A percentile compares a stretch with the other conserved stretches of the same genome.
Evolutionary conservation across 2,797 vertebrate genomes (phyloP).

Genomic region (Thaleichthys pacificus): DNA sequence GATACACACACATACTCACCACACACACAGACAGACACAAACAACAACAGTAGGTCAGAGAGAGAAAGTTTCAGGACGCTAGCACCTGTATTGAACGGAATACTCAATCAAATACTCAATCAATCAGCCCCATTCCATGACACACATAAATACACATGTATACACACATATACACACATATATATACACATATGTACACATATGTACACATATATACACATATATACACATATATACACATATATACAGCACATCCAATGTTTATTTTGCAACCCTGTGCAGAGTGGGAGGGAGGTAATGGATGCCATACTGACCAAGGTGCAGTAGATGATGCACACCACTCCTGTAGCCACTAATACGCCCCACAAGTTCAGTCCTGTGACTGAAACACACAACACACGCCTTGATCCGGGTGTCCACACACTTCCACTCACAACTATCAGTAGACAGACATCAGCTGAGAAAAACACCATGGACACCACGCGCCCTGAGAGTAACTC

Average conservation of each 20-base stretch:
- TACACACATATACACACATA: too few species aligned
- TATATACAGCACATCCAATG: too few species aligned
- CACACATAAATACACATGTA: too few species aligned
- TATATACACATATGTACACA: too few species aligned
- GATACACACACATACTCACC: not conserved
- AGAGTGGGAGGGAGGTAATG: not conserved
- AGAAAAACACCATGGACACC: too few species aligned
- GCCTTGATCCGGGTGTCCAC: not conserved
- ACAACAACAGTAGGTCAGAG: not conserved
- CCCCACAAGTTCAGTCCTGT: conserved; percentile 82
- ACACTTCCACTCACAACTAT: conserved; percentile 12
- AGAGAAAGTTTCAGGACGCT: not conserved
- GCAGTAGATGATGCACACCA: conserved; percentile 81
- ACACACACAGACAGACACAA: not conserved
- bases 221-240: too few species aligned
- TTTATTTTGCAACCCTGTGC: not conserved
- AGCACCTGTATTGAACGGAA: not conserved
- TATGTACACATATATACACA: too few species aligned
- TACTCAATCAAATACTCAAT: too few species aligned
- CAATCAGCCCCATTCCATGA: too few species aligned
- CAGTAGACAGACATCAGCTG: not conserved
- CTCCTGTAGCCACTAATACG: conserved; percentile 78
- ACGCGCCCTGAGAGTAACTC: too few species aligned
- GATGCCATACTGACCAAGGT: conserved; percentile 71
- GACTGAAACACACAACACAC: conserved; percentile 56